Conservation (phyloP, 2,113 vertebrate species). For the Fregetta grallaria region DNA sequence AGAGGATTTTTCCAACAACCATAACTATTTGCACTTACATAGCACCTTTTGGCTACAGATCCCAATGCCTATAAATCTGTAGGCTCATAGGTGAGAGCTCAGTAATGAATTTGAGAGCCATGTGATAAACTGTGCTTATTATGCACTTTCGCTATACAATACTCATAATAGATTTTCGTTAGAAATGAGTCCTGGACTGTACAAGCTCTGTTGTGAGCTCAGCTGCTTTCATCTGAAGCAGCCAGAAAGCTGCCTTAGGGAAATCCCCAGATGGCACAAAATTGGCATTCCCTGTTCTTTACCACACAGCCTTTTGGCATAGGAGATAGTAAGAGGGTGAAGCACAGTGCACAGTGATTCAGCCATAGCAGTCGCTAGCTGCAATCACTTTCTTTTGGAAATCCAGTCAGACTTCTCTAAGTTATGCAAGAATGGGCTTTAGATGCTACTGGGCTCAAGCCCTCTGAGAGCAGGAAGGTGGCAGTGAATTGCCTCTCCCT, state of each 20-base stretch:
- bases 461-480: not conserved
- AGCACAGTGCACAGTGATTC: not conserved
- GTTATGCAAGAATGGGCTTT: not conserved
- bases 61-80: not conserved
- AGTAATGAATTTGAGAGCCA: not conserved
- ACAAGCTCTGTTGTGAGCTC: not conserved
- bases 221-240: not conserved
- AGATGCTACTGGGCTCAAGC: not conserved
- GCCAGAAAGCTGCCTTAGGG: not conserved
- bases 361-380: not conserved
- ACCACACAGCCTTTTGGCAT: not conserved
- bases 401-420: not conserved
- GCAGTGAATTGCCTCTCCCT: not conserved
- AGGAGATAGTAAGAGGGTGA: not conserved
- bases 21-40: conserved; percentile 17
- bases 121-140: conserved; percentile 2
- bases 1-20: conserved; percentile 16
- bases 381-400: not conserved
- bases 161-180: not conserved
- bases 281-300: not conserved
- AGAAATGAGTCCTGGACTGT: not conserved
- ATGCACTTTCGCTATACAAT: not conserved
- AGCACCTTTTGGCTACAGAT: not conserved
- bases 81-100: not conserved
- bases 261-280: conserved; percentile 23